Base-by-base conservation (phyloP, 2,888 invertebrate genomes). In the Tromatobia lineatoria region DNA sequence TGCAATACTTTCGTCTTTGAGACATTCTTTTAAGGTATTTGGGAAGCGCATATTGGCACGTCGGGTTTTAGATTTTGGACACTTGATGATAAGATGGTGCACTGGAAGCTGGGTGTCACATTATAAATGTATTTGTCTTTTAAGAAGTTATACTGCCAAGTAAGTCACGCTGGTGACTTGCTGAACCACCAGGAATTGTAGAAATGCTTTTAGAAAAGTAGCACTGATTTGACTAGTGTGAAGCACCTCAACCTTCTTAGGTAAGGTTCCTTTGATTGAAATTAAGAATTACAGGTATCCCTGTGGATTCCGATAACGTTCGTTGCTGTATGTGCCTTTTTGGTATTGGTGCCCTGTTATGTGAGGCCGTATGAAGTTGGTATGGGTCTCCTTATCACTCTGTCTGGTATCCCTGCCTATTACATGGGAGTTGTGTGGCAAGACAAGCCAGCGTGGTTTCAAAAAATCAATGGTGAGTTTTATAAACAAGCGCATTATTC, bases 351-450 rank as follows among this genome's bases (percentile, higher is more conserved):
- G 88, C 98, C 98, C 3, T 95, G 97, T 77, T 95, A 97, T 89
- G 97, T 96, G 89, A 96, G 97, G 87, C 98, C 98, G 0, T 94
- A 95, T 54, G 97, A 98, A 91, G 97, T 98, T 45, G 95, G 96
- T 7, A 96, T 97, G 92, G 98, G 98, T 18, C 94, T 96, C 2
- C 90, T 96, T 38, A 98, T 98, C 90, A 97, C 98, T 0, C 92
- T 96, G n/a, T 95, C 96, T 34, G 98, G 98, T 1, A 95, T 98
- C 83, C 98, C 98, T 0, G 96, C 97, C 23, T 98, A 98, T 94
- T 96, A 95, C 89, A 90, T 96, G 0, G 96, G 98, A 52, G 96
- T 98, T 54, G 95, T 94, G 73, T 96, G 96, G 95, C 95, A 95
- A 89, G 94, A 95, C 54, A 96, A 96, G 90, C 97, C 97, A 0